phyloP scores from a whole-genome alignment of 1,140 invertebrate species.

The Conus betulinus region DNA sequence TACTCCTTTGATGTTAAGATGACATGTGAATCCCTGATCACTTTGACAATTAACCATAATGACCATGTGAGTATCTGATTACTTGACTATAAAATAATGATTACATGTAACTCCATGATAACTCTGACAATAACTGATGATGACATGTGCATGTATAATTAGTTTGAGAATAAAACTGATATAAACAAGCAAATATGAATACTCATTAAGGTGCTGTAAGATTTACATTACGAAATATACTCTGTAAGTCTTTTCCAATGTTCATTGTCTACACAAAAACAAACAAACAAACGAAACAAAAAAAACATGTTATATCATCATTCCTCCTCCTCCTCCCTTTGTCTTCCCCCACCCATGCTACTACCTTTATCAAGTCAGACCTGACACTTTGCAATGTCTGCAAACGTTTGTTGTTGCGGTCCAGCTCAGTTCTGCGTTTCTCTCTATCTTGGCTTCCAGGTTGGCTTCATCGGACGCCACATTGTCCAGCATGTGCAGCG shows the following conservation, averaged over 20 bases:
- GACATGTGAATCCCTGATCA: not conserved
- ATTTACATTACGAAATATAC: not conserved
- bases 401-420: constrained; percentile 93
- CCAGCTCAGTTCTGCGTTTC: constrained; percentile 90
- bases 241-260: too few relatives aligned
- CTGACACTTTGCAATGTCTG: constrained; percentile 93
- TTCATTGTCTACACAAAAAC: not conserved
- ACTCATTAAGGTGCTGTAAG: not conserved
- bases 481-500: constrained; percentile 86
- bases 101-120: too few relatives aligned
- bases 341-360: too few relatives aligned
- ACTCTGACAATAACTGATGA: too few relatives aligned
- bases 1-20: not conserved
- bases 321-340: too few relatives aligned
- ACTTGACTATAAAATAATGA: too few relatives aligned
- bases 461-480: constrained; percentile 90
- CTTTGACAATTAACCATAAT: not conserved
- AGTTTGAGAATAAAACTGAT: too few relatives aligned
- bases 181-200: too few relatives aligned
- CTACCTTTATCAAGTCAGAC: constrained; percentile 73
- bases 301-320: not conserved
- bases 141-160: too few relatives aligned
- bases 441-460: constrained; percentile 93
- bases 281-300: not conserved
- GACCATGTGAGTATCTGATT: too few relatives aligned